Conservation (phyloP, 1,140 invertebrate genomes). For the Plodia interpunctella region DNA sequence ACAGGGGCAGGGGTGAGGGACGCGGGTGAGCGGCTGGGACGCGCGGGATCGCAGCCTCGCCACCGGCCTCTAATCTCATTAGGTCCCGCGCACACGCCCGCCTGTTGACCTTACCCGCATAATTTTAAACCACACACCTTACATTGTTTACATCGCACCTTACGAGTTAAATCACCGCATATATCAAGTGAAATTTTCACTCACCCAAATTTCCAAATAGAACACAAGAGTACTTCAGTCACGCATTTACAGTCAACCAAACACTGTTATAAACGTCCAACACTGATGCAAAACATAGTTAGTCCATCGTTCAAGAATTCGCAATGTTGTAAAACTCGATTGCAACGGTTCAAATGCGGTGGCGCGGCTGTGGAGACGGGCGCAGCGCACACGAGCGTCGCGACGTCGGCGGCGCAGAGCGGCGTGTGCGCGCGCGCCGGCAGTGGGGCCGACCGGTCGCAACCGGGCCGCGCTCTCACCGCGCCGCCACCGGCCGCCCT, state of each 20-base stretch:
- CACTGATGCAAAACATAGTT: constrained; percentile 38
- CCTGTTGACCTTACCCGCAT: constrained; percentile 45
- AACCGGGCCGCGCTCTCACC: constrained; percentile 69
- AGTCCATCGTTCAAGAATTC: constrained; percentile 12
- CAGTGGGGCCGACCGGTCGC: constrained; percentile 70
- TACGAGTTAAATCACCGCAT: constrained; percentile 8
- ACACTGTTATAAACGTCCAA: constrained; percentile 26
- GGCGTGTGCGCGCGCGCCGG: constrained; percentile 58
- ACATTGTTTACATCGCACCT: constrained; percentile 27
- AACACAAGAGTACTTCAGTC: constrained; percentile 11
- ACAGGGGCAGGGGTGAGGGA: constrained; percentile 1
- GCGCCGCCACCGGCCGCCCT: constrained; percentile 36
- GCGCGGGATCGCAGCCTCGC: constrained; percentile 33
- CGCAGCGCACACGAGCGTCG: constrained; percentile 61
- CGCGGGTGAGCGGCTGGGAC: constrained; percentile 17
- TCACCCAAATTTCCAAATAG: constrained; percentile 18
- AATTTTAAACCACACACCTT: constrained; percentile 21
- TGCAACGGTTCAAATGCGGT: constrained; percentile 25
- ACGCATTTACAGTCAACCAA: constrained; percentile 18
- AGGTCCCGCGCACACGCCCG: constrained; percentile 40
- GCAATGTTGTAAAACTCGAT: constrained; percentile 23
- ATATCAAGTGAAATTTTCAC: constrained; percentile 18
- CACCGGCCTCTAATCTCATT: constrained; percentile 57
- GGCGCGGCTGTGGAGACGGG: constrained; percentile 40
- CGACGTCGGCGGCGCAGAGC: constrained; percentile 67